Percentiles rank a stretch among this genome's conserved stretches.
phyloP scores from a whole-genome alignment of 1,140 invertebrate genomes.

The Lutraria rhynchaena region DNA sequence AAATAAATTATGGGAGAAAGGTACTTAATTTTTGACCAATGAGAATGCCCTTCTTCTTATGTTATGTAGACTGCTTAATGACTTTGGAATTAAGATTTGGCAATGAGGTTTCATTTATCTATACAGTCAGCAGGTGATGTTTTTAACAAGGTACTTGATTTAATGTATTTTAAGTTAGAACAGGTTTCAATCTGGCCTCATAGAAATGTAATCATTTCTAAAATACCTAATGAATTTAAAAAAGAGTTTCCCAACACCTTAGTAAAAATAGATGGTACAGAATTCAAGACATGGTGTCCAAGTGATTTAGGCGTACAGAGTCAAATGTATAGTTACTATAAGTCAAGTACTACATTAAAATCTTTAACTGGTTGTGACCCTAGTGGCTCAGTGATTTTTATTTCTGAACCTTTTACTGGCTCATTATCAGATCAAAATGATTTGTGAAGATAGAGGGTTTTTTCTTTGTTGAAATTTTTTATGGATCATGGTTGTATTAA shows the following conservation, averaged over 20 bases:
- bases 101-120: constrained; percentile 51
- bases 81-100: constrained; percentile 55
- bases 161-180: constrained; percentile 62
- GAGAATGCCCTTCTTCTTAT: constrained; percentile 57
- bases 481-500: constrained; percentile 35
- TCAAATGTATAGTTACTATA: constrained; percentile 65
- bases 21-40: neutral
- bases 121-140: constrained; percentile 54
- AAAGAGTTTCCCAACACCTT: constrained; percentile 59
- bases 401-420: constrained; percentile 55
- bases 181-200: constrained; percentile 63
- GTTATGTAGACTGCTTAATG: constrained; percentile 41
- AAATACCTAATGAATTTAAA: constrained; percentile 59
- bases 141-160: constrained; percentile 58
- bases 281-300: constrained; percentile 58
- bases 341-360: constrained; percentile 28
- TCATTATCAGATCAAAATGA: constrained; percentile 54
- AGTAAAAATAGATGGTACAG: constrained; percentile 63
- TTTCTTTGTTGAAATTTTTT: constrained; percentile 12
- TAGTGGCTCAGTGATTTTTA: constrained; percentile 58
- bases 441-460: too few species aligned
- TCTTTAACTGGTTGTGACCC: constrained; percentile 48
- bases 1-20: constrained; percentile 19
- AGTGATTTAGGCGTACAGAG: constrained; percentile 48
- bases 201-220: constrained; percentile 56